Percentiles rank a stretch among this genome's conserved stretches.
phyloP scores from a whole-genome alignment of 2,113 vertebrate genomes.

The Phylloscopus trochilus region DNA sequence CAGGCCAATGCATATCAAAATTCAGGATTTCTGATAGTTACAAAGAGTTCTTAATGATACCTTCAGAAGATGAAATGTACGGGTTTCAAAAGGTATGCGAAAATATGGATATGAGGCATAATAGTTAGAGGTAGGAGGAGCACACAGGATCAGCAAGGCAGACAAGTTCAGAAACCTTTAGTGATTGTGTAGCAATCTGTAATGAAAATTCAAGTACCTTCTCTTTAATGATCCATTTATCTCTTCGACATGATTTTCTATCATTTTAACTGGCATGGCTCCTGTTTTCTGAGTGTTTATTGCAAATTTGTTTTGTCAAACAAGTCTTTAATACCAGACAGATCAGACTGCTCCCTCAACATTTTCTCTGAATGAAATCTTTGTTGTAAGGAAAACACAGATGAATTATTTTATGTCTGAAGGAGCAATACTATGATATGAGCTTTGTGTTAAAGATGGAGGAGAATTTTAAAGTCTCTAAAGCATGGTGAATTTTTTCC shows the following conservation, averaged over 20 bases:
- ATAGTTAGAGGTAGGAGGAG: conserved; percentile 42
- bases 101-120: conserved; percentile 58
- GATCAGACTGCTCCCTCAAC: conserved; percentile 22
- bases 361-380: background rate
- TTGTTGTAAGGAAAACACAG: background rate
- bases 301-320: conserved; percentile 67
- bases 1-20: conserved; percentile 57
- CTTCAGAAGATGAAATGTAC: conserved; percentile 49
- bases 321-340: conserved; percentile 44
- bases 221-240: conserved; percentile 62
- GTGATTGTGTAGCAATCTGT: conserved; percentile 45
- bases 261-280: conserved; percentile 44
- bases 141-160: conserved; percentile 45
- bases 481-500: background rate
- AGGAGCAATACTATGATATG: background rate
- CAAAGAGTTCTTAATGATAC: conserved; percentile 52
- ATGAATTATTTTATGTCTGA: conserved; percentile 9
- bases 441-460: background rate
- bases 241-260: conserved; percentile 58
- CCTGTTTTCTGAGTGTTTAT: conserved; percentile 48
- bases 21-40: conserved; percentile 54
- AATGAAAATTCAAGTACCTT: conserved; percentile 62
- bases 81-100: conserved; percentile 41
- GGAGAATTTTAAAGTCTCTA: background rate
- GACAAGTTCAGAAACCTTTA: conserved; percentile 63